Evolutionary conservation across 2,113 vertebrate genomes (phyloP).

Genomic region (Lycaon pictus): DNA sequence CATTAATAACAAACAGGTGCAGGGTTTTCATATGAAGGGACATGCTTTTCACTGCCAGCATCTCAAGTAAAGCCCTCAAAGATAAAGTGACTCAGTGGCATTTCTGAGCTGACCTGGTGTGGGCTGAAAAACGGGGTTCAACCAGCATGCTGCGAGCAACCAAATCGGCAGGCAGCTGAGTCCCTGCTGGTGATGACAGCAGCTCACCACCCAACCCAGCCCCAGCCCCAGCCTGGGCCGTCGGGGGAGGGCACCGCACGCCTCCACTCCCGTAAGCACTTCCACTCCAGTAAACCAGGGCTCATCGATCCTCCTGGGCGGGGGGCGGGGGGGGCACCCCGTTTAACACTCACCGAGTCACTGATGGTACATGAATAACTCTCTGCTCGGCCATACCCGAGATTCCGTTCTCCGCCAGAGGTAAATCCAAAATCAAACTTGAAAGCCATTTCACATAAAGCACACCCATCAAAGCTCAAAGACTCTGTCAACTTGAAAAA

Average conservation of each 20-base stretch:
- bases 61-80: neutral
- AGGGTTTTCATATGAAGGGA: rapidly evolving
- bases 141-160: rapidly evolving
- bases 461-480: rapidly evolving
- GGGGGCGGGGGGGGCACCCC: neutral
- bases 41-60: neutral
- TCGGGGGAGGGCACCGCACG: neutral
- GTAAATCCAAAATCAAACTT: neutral
- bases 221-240: too few relatives aligned
- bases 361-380: neutral
- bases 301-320: too few relatives aligned
- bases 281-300: too few relatives aligned
- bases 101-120: neutral
- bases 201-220: too few relatives aligned
- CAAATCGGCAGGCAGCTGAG: neutral
- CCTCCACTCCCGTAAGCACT: neutral
- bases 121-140: rapidly evolving
- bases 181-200: neutral
- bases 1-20: neutral
- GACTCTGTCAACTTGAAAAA: neutral
- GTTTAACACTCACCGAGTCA: rapidly evolving
- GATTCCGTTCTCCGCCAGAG: neutral
- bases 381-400: neutral
- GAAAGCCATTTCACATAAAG: rapidly evolving
- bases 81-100: neutral